Percentiles rank a stretch among this genome's conserved stretches.
Conservation (phyloP, 2,888 invertebrate species). For the Cataglyphis rosenhaueri region DNA sequence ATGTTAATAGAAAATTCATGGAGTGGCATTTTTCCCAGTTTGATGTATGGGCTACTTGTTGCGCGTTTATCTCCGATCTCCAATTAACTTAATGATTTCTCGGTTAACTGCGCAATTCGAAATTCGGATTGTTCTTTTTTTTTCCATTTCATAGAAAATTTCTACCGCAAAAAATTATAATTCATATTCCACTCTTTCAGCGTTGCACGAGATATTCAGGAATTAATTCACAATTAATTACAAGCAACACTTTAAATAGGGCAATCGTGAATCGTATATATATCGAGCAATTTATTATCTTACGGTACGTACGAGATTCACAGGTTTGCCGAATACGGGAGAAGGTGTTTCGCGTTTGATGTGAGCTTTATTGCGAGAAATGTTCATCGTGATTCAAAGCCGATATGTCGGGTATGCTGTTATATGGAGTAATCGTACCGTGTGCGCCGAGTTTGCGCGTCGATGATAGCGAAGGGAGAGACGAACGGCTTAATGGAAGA, state of each 20-base stretch:
- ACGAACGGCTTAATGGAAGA: constrained; percentile 36
- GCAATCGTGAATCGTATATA: neutral
- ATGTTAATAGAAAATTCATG: constrained; percentile 32
- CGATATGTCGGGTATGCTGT: constrained; percentile 32
- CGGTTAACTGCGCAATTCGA: constrained; percentile 16
- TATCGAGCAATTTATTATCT: constrained; percentile 37
- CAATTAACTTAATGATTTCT: constrained; percentile 38
- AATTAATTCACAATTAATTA: constrained; percentile 11
- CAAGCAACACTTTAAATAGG: neutral
- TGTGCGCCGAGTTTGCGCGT: constrained; percentile 30
- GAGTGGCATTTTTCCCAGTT: constrained; percentile 21
- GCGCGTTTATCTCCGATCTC: constrained; percentile 41
- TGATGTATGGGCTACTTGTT: constrained; percentile 47
- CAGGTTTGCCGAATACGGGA: neutral
- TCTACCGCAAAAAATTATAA: neutral
- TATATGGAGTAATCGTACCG: constrained; percentile 25
- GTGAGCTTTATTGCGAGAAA: constrained; percentile 46
- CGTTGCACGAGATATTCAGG: neutral
- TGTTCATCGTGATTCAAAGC: constrained; percentile 39
- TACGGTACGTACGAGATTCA: neutral
- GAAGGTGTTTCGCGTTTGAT: constrained; percentile 23
- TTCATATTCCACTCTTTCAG: neutral
- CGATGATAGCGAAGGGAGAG: constrained; percentile 14
- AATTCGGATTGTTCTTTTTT: neutral
- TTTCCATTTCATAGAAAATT: constrained; percentile 3